Evolutionary conservation across 2,113 vertebrate species (phyloP), one percentile per base, ranked within the genome.

Genomic region (Elephas maximus): DNA sequence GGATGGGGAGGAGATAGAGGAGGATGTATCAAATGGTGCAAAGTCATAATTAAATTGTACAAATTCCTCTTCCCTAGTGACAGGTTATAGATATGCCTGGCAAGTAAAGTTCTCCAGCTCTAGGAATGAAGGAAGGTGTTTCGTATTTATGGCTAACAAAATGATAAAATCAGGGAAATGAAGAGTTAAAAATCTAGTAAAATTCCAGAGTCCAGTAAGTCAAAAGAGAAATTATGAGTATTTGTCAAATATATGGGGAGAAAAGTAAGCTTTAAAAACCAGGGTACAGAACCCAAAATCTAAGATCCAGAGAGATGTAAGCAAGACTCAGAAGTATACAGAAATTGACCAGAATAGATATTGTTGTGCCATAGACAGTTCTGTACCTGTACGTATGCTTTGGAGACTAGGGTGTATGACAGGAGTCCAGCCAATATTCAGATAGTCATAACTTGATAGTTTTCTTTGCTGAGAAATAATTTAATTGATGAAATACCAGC

Each of bases 401-500:
- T 5, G 30, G 28, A 3, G 2, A 23, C 83, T 2, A 4, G n/a
- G 7, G 44, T 11, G 4, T 37, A 41, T 23, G 21, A 37, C 9
- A 41, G 37, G 62, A 81, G 73, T 86, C 48, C 28, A 77, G 63
- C 11, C 53, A 71, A 71, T 51, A 86, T 30, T 73, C 63, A 65
- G 48, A 44, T 62, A 81, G 10, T 93, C 12, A 12, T 53, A 83
- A 77, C 15, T 51, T 83, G 48, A 33, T 45, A 62, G 63, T 80
- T 95, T 88, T 90, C 33, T n/a, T 53, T 65, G 1, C 83, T 90
- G 44, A 97, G 44, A 93, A 96, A 86, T 80, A 89, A 60, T 14
- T 76, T 80, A 89, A 60, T 14, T 76, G 8, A 81, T 63, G 21
- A 63, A 63, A 41, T 78, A 67, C 23, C n/a, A 41, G 62, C 76